Evolutionary conservation across 2,888 invertebrate species (phyloP), one percentile per base, ranked within the genome.

Genomic region (Monochamus alternatus): DNA sequence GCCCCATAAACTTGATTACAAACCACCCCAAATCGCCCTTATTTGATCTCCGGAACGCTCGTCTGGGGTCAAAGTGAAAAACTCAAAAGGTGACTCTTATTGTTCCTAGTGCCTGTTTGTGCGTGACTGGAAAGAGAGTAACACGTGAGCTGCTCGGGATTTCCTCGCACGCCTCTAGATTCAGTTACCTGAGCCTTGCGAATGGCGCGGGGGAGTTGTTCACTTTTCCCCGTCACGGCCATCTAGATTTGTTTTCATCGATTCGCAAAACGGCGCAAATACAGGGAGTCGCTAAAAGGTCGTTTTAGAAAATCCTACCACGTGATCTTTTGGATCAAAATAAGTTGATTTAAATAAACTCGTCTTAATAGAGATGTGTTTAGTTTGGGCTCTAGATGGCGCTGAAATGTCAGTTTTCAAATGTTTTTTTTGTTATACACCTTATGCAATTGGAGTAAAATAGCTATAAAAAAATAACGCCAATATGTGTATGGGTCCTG

Each of bases 101-200:
- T 84, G 83, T 84, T 81, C 83, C 82, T 81, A 78, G 81, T 79
- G 84, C 81, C 84, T 82, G 79, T 79, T 73, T 74, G 82, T 83
- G 84, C 85, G 85, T 85, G 85, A 84, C 83, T 80, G 64, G 85
- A 83, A 84, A 84, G 73, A 74, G 74, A 71, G 69, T 72, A 75
- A 75, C 75, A 76, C 77, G 73, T 70, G 75, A 75, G 71, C 73
- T 77, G 78, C 65, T 82, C 77, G 78, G 72, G 72, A 75, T 78
- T 83, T 80, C 83, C 75, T 74, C 75, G 80, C 84, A 84, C 84
- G 84, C 82, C 72, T 59, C 74, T 74, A 82, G 83, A 84, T 84
- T 84, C 84, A 84, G 84, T 84, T 84, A 84, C 84, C 81, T 84
- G 82, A 76, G 78, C 80, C 81, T 80, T 77, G 22, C 52, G 47